A percentile compares a stretch with the other conserved stretches of the same genome.
These are phyloP conservation scores for Xiphophorus couchianus DNA, from an alignment of 2,113 vertebrate species.

Conservation along the genomic window DNA sequence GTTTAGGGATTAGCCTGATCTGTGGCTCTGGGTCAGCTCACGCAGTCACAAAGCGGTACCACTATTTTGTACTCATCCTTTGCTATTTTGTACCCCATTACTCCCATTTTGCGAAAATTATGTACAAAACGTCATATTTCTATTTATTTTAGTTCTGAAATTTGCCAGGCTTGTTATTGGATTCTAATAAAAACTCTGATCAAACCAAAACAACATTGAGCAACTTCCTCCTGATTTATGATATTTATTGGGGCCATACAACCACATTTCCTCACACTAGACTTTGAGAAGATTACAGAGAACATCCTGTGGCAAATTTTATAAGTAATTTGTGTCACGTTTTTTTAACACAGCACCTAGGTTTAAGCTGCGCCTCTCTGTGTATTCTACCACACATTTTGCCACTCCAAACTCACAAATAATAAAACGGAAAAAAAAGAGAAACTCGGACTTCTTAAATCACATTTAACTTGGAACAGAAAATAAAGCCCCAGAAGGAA, in stretches of 20 bases:
- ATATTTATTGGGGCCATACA: background rate
- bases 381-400: slow-evolving; percentile 1
- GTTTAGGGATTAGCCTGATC: no score
- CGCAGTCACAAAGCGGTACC: no score
- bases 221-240: background rate
- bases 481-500: slow-evolving; percentile 15
- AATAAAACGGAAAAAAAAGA: no score
- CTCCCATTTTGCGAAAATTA: no score
- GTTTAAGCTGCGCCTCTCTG: background rate
- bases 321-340: background rate
- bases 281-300: no score
- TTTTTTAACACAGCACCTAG: no score
- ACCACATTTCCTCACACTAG: no score
- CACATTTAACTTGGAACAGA: background rate
- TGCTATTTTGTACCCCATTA: no score
- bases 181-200: background rate
- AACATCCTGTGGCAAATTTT: no score
- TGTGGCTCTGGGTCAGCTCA: no score
- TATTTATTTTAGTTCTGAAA: background rate
- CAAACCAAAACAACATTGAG: no score
- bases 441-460: slow-evolving; percentile 12
- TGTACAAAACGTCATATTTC: background rate
- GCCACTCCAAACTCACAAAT: slow-evolving; percentile 5
- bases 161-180: background rate
- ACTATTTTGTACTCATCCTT: no score